Evolutionary conservation across 2,113 vertebrate genomes (phyloP).

Genomic region (Sapajus apella): DNA sequence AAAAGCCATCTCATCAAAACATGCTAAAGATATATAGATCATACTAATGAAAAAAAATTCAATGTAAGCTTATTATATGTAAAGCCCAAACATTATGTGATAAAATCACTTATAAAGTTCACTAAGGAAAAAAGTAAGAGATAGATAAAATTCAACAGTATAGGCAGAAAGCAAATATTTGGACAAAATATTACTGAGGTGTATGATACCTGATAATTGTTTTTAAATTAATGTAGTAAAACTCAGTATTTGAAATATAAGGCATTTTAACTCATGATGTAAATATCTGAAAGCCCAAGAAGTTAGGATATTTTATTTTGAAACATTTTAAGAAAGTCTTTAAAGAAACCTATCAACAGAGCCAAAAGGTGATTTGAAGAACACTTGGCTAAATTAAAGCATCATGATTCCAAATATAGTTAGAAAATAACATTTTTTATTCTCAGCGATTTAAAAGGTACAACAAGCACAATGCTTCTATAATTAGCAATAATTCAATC

Average conservation of each 20-base stretch:
- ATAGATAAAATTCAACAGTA: not conserved
- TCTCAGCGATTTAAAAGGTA: slow-evolving; percentile 12
- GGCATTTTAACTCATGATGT: not conserved
- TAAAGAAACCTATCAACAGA: not conserved
- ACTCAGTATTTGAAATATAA: not conserved
- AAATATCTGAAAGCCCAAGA: not conserved
- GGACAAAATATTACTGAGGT: not conserved
- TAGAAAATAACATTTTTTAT: not conserved
- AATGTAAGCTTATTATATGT: not conserved
- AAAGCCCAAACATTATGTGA: not conserved
- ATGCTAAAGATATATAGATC: not conserved
- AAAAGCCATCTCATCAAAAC: not conserved
- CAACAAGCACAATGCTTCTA: not conserved
- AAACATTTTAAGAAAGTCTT: not conserved
- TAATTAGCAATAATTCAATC: not conserved
- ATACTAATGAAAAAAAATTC: not conserved
- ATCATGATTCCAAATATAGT: not conserved
- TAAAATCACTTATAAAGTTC: not conserved
- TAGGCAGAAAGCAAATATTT: not conserved
- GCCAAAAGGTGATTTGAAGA: not conserved
- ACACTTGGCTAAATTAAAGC: not conserved
- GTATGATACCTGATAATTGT: not conserved
- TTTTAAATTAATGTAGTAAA: not conserved
- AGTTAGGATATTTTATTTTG: slow-evolving; percentile 8
- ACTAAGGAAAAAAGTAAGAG: not conserved